Percentiles rank a stretch among this genome's conserved stretches.
Conservation (phyloP, 2,888 invertebrate species). For the Drosophila vallismaia region DNA sequence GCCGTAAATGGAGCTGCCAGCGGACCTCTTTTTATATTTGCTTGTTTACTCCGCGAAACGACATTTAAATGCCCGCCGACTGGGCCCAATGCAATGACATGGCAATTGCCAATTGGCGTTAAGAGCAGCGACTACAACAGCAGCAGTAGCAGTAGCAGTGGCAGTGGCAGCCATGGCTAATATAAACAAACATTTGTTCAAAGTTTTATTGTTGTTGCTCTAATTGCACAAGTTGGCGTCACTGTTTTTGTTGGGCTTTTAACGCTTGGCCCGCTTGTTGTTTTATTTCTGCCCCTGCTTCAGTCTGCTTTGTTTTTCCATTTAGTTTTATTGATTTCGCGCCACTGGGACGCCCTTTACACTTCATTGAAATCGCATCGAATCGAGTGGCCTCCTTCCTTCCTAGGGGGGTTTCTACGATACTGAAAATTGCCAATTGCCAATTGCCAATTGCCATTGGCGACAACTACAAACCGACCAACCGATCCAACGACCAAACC, state of each 20-base stretch:
- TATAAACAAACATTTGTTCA: slow-evolving; percentile 65
- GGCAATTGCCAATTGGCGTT: slow-evolving; percentile 69
- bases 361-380: slow-evolving; percentile 32
- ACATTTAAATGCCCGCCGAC: slow-evolving; percentile 57
- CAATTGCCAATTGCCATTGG: slow-evolving; percentile 39
- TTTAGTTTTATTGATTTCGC: slow-evolving; percentile 70
- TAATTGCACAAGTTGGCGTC: slow-evolving; percentile 47
- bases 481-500: slow-evolving; percentile 5
- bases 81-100: slow-evolving; percentile 57
- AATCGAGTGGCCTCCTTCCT: slow-evolving; percentile 6
- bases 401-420: slow-evolving; percentile 27
- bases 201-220: slow-evolving; percentile 55
- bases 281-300: slow-evolving; percentile 27
- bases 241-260: slow-evolving; percentile 29
- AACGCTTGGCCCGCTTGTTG: slow-evolving; percentile 26
- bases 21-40: slow-evolving; percentile 2
- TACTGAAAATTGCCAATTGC: slow-evolving; percentile 50
- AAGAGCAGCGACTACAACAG: slow-evolving; percentile 19
- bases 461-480: slow-evolving; percentile 20
- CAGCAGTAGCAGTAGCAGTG: neutral
- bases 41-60: slow-evolving; percentile 20
- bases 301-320: slow-evolving; percentile 39
- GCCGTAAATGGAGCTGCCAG: slow-evolving; percentile 46
- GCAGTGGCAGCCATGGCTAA: slow-evolving; percentile 34
- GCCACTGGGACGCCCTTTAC: slow-evolving; percentile 69